phyloP scores from a whole-genome alignment of 2,797 vertebrate species.

The Syngnathus rostellatus region DNA sequence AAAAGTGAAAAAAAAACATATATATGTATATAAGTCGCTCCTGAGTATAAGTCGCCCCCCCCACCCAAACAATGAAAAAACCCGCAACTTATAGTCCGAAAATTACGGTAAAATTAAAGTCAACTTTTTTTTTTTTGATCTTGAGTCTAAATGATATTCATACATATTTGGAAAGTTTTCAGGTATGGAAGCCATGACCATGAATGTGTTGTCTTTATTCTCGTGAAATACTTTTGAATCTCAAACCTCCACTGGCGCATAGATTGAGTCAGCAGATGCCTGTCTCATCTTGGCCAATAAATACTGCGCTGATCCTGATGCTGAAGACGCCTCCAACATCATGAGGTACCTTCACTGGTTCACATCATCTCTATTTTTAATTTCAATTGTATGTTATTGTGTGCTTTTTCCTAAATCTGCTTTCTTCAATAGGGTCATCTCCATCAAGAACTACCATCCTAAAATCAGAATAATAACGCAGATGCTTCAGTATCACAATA shows the following conservation, averaged over 20 bases:
- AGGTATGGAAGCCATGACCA: too few species aligned
- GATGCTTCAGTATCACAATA: constrained; percentile 99
- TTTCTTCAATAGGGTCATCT: constrained; percentile 82
- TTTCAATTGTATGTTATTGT: not conserved
- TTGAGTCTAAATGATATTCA: not conserved
- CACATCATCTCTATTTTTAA: too few species aligned
- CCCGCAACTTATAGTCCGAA: too few species aligned
- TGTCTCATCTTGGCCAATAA: constrained; percentile 98
- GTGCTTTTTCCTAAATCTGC: too few species aligned
- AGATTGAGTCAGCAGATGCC: constrained; percentile 98
- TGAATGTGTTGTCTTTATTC: not conserved
- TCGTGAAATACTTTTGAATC: not conserved
- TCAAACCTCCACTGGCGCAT: constrained; percentile 35
- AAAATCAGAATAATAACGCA: constrained; percentile 99
- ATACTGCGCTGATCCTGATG: constrained; percentile 97
- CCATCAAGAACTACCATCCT: constrained; percentile 98
- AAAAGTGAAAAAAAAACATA: too few species aligned
- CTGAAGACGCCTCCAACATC: constrained; percentile 98
- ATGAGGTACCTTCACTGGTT: constrained; percentile 79
- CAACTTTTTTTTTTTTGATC: not conserved
- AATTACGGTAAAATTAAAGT: too few species aligned
- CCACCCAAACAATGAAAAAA: too few species aligned
- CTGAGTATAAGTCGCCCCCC: too few species aligned
- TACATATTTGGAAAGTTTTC: not conserved
- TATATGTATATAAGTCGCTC: too few species aligned